phyloP scores from a whole-genome alignment of 2,888 invertebrate genomes.

The Lysandra bellargus region DNA sequence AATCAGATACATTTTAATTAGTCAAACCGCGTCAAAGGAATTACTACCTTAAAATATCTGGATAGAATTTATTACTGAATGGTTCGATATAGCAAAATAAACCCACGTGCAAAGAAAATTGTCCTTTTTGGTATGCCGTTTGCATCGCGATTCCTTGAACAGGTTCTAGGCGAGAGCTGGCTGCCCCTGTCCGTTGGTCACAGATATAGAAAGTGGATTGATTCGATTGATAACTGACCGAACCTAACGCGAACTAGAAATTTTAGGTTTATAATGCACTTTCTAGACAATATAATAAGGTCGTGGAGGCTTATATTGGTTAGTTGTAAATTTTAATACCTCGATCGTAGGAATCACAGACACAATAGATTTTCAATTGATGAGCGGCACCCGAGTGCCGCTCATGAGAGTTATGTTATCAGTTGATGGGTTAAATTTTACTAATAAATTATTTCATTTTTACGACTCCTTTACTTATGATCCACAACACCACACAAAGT shows the following conservation, averaged over 20 bases:
- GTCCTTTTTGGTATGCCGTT: conserved; percentile 60
- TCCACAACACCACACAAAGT: no score
- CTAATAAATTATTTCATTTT: no score
- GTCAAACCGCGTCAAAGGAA: not conserved
- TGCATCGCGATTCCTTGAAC: conserved; percentile 48
- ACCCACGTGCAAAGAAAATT: conserved; percentile 33
- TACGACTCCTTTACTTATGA: no score
- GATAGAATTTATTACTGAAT: not conserved
- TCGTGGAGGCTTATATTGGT: no score
- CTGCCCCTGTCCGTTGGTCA: conserved; percentile 49
- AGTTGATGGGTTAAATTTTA: no score
- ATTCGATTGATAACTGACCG: conserved; percentile 24
- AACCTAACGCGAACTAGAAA: not conserved
- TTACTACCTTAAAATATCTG: not conserved
- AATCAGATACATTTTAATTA: conserved; percentile 21
- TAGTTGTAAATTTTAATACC: no score
- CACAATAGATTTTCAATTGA: no score
- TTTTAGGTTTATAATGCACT: not conserved
- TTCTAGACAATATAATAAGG: not conserved
- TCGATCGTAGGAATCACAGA: no score
- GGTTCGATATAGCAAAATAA: conserved; percentile 34
- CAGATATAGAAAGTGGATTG: conserved; percentile 54
- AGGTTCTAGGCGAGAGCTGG: conserved; percentile 57
- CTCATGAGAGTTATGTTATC: no score
- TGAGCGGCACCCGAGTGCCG: no score